Evolutionary conservation across 2,888 invertebrate genomes (phyloP).

Genomic region (Tenthredo notha): DNA sequence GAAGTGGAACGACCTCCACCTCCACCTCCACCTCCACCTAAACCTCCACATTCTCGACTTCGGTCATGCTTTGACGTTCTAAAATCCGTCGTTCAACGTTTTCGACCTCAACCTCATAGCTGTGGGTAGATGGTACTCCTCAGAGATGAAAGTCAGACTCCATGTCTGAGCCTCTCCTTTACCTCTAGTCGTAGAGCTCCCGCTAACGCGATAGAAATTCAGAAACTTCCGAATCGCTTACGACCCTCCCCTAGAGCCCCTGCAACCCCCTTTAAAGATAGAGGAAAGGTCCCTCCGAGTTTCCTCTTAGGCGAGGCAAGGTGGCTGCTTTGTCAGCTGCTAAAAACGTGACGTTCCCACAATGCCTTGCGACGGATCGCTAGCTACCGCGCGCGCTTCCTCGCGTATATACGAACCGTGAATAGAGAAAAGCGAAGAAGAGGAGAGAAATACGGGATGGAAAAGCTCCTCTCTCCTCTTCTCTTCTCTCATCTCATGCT

Average conservation of each 20-base stretch:
- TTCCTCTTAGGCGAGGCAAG: constrained; percentile 34
- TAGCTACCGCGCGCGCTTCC: constrained; percentile 53
- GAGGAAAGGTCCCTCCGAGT: constrained; percentile 44
- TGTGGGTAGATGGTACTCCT: not conserved
- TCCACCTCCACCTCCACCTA: not conserved
- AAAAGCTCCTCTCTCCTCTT: constrained; percentile 55
- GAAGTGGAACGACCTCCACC: not conserved
- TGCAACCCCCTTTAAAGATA: not conserved
- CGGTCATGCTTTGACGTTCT: not conserved
- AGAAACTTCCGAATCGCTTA: constrained; percentile 50
- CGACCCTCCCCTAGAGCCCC: not conserved
- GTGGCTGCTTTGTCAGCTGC: constrained; percentile 52
- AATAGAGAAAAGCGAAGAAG: constrained; percentile 42
- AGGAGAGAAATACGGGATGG: constrained; percentile 43
- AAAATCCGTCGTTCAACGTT: not conserved
- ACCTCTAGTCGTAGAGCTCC: not conserved
- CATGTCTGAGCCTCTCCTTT: not conserved
- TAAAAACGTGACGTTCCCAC: constrained; percentile 54
- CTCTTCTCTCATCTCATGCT: constrained; percentile 44
- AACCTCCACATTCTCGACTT: not conserved
- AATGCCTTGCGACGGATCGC: constrained; percentile 47
- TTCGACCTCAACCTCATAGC: not conserved
- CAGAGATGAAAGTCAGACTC: constrained; percentile 35
- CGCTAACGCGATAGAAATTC: constrained; percentile 43
- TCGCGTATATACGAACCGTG: constrained; percentile 49